phyloP scores from a whole-genome alignment of 2,113 vertebrate species.

The Oenanthe oenanthe region DNA sequence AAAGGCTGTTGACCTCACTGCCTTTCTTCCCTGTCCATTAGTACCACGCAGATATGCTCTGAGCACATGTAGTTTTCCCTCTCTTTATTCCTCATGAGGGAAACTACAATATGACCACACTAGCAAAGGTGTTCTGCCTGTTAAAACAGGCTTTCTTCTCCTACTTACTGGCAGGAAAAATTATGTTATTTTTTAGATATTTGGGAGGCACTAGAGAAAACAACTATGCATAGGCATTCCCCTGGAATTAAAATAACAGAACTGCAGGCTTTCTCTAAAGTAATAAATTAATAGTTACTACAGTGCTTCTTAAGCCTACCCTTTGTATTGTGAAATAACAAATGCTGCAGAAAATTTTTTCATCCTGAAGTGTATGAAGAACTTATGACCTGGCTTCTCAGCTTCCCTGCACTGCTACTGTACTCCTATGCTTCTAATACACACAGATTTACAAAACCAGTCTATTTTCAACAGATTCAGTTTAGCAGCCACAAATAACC shows the following conservation, averaged over 20 bases:
- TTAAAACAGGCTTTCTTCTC: neutral
- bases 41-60: rapidly evolving
- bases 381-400: neutral
- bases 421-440: neutral
- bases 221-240: neutral
- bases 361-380: neutral
- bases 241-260: neutral
- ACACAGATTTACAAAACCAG: neutral
- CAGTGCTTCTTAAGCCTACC: neutral
- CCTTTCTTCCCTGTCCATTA: no score
- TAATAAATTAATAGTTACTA: neutral
- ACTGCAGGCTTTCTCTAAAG: neutral
- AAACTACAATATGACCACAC: neutral
- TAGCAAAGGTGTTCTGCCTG: neutral
- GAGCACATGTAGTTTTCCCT: rapidly evolving
- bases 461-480: neutral
- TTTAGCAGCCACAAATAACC: neutral
- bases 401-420: neutral
- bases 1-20: neutral
- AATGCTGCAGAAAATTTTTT: neutral
- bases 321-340: neutral
- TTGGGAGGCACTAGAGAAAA: neutral
- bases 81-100: neutral
- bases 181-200: neutral
- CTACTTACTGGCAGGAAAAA: neutral